Percentiles rank a stretch among this genome's conserved stretches.
These are phyloP conservation scores for Oxytorus armatus DNA, from an alignment of 2,888 invertebrate species.

Conservation along the genomic window DNA sequence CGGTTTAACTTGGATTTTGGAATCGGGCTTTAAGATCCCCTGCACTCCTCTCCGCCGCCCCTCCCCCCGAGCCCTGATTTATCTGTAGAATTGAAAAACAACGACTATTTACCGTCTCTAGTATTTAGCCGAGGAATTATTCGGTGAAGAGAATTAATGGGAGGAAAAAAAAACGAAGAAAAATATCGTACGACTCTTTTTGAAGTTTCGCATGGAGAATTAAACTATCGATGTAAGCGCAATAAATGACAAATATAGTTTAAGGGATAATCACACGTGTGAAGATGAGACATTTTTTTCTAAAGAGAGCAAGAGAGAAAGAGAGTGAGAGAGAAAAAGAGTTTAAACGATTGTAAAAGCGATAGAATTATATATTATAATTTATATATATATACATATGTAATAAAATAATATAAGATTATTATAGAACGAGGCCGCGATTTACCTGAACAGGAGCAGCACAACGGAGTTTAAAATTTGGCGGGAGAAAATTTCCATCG, in stretches of 20 bases:
- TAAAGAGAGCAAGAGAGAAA: slow-evolving; percentile 53
- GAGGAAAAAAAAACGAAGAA: slow-evolving; percentile 45
- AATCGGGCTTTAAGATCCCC: no score
- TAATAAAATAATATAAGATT: slow-evolving; percentile 14
- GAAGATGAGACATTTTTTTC: slow-evolving; percentile 70
- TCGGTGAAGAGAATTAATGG: slow-evolving; percentile 59
- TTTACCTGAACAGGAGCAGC: slow-evolving; percentile 57
- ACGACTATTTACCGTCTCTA: slow-evolving; percentile 80
- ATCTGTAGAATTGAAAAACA: slow-evolving; percentile 74
- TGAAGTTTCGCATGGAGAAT: slow-evolving; percentile 42
- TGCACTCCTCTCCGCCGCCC: slow-evolving; percentile 34
- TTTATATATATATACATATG: slow-evolving; percentile 28
- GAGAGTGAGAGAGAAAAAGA: slow-evolving; percentile 41
- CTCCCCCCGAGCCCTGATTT: slow-evolving; percentile 19
- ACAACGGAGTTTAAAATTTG: slow-evolving; percentile 55
- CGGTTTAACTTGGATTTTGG: no score
- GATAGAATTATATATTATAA: slow-evolving; percentile 26
- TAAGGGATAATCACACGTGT: slow-evolving; percentile 70
- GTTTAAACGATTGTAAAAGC: slow-evolving; percentile 12
- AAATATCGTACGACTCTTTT: slow-evolving; percentile 67
- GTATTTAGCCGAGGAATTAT: slow-evolving; percentile 72
- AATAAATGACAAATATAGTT: slow-evolving; percentile 40
- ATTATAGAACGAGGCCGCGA: slow-evolving; percentile 41
- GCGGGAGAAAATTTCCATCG: slow-evolving; percentile 32
- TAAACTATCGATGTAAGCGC: slow-evolving; percentile 66